Percentiles rank a stretch among this genome's conserved stretches.
These are phyloP conservation scores for Trachelus stipa DNA, from an alignment of 2,888 invertebrate species.

Conservation along the genomic window DNA sequence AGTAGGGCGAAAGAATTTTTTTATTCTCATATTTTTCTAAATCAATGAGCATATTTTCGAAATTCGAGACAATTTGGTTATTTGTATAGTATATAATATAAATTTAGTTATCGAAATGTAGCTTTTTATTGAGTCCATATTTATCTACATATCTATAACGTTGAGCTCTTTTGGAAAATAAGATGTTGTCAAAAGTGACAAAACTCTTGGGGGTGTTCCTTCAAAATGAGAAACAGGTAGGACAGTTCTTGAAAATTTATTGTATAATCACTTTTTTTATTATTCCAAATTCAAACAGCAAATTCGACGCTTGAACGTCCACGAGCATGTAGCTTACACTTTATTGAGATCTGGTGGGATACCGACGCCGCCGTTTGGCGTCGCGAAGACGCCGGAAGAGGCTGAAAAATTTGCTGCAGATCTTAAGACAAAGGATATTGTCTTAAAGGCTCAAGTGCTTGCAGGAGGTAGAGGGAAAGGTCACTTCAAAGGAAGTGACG, in stretches of 20 bases:
- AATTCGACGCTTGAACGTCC: conserved; percentile 84
- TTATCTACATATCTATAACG: not conserved
- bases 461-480: conserved; percentile 94
- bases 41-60: not conserved
- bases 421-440: conserved; percentile 80
- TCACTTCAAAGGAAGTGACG: conserved; percentile 88
- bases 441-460: conserved; percentile 87
- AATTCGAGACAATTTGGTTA: not conserved
- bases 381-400: conserved; percentile 84
- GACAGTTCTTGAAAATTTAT: not conserved
- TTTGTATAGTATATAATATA: not conserved
- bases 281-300: conserved; percentile 67
- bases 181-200: not conserved
- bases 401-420: conserved; percentile 80
- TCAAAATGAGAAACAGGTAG: not conserved
- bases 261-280: not conserved
- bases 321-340: conserved; percentile 92
- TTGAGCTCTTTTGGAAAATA: not conserved
- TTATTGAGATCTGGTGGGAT: conserved; percentile 84
- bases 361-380: conserved; percentile 88
- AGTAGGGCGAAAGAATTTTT: not conserved
- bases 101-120: not conserved
- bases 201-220: not conserved
- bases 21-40: not conserved
- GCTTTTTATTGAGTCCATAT: not conserved